Evolutionary conservation across 2,888 invertebrate species (phyloP).

Genomic region (Hanleya hanleyi): DNA sequence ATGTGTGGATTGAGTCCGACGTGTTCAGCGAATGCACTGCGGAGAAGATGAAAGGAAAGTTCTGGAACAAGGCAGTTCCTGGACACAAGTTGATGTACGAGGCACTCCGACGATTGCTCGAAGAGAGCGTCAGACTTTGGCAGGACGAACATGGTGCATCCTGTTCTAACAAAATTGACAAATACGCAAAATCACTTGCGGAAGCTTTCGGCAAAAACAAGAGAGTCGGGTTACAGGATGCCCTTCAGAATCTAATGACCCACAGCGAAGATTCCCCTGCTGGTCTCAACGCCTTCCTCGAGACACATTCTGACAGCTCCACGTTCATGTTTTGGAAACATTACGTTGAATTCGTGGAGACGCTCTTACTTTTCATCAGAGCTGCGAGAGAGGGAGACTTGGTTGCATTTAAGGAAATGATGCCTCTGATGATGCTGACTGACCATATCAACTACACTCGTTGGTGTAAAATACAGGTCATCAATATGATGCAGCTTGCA

Average conservation of each 20-base stretch:
- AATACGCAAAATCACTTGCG: background rate
- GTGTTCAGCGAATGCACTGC: background rate
- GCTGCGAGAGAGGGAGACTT: background rate
- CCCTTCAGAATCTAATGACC: background rate
- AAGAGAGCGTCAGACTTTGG: background rate
- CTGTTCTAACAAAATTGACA: background rate
- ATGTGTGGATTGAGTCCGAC: background rate
- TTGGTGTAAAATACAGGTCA: background rate
- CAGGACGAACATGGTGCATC: background rate
- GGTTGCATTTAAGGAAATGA: background rate
- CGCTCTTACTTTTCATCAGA: background rate
- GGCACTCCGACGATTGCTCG: background rate
- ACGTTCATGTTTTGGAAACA: background rate
- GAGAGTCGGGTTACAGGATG: background rate
- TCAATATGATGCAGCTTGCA: background rate
- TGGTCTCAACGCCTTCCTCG: background rate
- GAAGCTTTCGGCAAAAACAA: background rate
- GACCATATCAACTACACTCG: background rate
- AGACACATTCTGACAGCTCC: background rate
- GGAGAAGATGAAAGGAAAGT: background rate
- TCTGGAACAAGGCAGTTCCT: background rate
- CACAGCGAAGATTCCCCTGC: background rate
- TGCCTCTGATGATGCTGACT: background rate
- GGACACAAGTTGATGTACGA: no score
- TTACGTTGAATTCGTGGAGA: background rate